Evolutionary conservation across 2,888 invertebrate genomes (phyloP), one percentile per base, ranked within the genome.

Genomic region (Pecten maximus): DNA sequence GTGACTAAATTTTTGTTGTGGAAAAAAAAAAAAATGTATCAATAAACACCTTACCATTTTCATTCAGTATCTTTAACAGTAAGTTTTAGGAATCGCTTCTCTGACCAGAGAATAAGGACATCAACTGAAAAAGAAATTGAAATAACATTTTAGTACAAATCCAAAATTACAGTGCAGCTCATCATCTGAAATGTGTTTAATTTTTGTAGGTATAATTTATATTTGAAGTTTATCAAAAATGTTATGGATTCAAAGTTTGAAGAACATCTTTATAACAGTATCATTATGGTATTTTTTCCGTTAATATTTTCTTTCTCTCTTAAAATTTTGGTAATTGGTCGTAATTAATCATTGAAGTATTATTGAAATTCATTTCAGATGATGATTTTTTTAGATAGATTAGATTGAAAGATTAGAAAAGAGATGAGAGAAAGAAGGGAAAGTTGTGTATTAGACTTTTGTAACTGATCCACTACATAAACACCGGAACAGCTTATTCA

Each of bases 61-160:
- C 74, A 74, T 74, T 74, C 35, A 74, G 74, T 74, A 74, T 74
- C 74, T 28, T 74, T 74, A 23, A 74, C 74, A 74, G 74, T 74
- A 74, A 74, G 74, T 35, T 12, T 35, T 74, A 10, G 74, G 28
- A 74, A 74, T 74, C 74, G 74, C 74, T 74, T 74, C 74, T 74
- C 74, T 74, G 74, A 74, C 74, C 74, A 74, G 74, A 74, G 74
- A 74, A 74, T 74, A 35, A 8, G 8, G 74, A 74, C 74, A 74
- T 74, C 74, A 74, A 74, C 74, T 74, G 74, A 74, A 74, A 74
- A 8, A 74, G 16, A 74, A 74, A 74, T 74, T 74, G 74, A 74
- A 74, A 28, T 74, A 10, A 15, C 74, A 74, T 74, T 74, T 74
- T 74, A 74, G 74, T 74, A 74, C 6, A 74, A 74, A 12, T 35